A percentile compares a stretch with the other conserved stretches of the same genome.
phyloP scores from a whole-genome alignment of 2,888 invertebrate species.

The Cryptocephalus moraei region DNA sequence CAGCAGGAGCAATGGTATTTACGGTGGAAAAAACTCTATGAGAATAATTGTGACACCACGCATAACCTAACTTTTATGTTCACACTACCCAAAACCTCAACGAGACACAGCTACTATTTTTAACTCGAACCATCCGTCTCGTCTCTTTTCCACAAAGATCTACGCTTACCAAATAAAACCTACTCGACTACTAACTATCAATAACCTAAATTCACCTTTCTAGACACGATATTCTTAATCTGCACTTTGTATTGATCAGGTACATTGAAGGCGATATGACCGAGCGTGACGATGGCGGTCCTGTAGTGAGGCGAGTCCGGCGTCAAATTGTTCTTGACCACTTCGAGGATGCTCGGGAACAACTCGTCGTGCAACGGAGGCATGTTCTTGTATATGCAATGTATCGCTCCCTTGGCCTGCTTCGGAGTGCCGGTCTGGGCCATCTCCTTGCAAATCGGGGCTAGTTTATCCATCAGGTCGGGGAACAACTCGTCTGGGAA shows the following conservation, averaged over 20 bases:
- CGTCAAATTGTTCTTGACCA: slow-evolving; percentile 62
- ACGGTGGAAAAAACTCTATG: no score
- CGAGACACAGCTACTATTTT: no score
- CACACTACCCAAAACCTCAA: no score
- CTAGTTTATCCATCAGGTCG: slow-evolving; percentile 63
- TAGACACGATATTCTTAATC: slow-evolving; percentile 89
- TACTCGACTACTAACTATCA: no score
- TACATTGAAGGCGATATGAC: slow-evolving; percentile 88
- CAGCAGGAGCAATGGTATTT: no score
- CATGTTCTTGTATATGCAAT: slow-evolving; percentile 83
- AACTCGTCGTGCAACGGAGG: slow-evolving; percentile 59
- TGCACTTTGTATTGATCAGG: slow-evolving; percentile 82
- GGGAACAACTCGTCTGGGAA: slow-evolving; percentile 61
- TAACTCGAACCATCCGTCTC: no score
- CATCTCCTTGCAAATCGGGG: slow-evolving; percentile 79
- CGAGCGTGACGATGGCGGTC: slow-evolving; percentile 88
- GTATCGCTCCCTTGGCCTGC: slow-evolving; percentile 93
- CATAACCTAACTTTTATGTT: no score
- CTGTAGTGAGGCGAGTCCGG: slow-evolving; percentile 74
- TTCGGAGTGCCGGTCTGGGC: slow-evolving; percentile 85
- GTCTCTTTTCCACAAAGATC: no score
- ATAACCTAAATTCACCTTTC: slow-evolving; percentile 52
- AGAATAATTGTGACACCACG: no score
- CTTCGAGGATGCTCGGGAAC: slow-evolving; percentile 76
- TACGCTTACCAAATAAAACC: no score